Conservation (phyloP, 2,797 vertebrate species). For the Anguilla marmorata region DNA sequence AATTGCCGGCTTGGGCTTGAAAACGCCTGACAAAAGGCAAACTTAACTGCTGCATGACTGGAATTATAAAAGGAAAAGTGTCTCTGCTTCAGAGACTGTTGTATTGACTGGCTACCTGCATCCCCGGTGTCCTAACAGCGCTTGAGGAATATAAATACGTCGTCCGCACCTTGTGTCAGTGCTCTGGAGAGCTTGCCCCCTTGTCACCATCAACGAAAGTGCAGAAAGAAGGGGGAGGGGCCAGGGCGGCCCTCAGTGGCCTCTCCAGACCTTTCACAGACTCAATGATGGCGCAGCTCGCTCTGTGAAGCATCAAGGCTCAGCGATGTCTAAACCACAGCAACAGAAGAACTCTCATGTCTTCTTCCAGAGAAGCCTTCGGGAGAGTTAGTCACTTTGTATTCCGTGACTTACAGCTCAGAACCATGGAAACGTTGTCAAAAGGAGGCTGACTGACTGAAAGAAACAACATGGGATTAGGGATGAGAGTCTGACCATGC, state of each 20-base stretch:
- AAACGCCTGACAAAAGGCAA: constrained; percentile 57
- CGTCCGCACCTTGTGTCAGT: not conserved
- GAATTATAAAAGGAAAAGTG: constrained; percentile 34
- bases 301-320: not conserved
- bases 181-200: not conserved
- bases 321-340: not conserved
- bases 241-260: not conserved
- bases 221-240: not conserved
- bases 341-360: not conserved
- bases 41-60: constrained; percentile 55
- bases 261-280: not conserved
- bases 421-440: not conserved
- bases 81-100: not conserved
- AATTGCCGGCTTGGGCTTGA: constrained; percentile 59
- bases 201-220: not conserved
- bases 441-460: not conserved
- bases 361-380: not conserved
- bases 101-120: no score
- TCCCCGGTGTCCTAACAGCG: not conserved
- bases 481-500: not conserved
- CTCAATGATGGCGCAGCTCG: not conserved
- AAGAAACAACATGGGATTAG: not conserved
- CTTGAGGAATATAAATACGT: not conserved
- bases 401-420: not conserved
- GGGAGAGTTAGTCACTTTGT: not conserved